phyloP scores from a whole-genome alignment of 2,113 vertebrate genomes.

The Stigmatopora nigra region DNA sequence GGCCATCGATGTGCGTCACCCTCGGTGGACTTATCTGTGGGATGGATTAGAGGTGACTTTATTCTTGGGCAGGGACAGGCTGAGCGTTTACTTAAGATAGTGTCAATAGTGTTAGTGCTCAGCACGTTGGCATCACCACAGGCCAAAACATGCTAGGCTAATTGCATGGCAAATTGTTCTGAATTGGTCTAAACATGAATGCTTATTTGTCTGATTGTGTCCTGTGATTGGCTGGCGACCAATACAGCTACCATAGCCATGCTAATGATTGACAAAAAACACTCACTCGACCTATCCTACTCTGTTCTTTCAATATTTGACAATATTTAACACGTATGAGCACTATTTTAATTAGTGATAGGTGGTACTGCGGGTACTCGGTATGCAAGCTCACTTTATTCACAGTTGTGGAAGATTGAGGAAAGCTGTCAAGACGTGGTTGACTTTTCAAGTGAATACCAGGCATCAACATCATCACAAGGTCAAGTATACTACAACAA shows the following conservation, averaged over 20 bases:
- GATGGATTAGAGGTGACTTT: slow-evolving; percentile 60
- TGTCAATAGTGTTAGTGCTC: no score
- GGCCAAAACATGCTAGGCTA: no score
- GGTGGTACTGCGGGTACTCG: background rate
- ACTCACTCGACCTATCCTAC: no score
- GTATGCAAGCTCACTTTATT: slow-evolving; percentile 20
- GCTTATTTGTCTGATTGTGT: no score
- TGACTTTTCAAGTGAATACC: background rate
- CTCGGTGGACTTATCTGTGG: slow-evolving; percentile 32
- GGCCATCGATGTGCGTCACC: slow-evolving; percentile 40
- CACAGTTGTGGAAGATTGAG: slow-evolving; percentile 6
- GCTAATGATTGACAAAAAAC: no score
- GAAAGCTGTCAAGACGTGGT: background rate
- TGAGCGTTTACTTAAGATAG: slow-evolving; percentile 3
- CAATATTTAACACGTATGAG: no score
- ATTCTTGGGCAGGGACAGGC: slow-evolving; percentile 50
- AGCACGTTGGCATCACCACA: no score
- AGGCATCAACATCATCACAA: slow-evolving; percentile 10
- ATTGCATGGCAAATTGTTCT: no score
- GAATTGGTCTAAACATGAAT: no score
- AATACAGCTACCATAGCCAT: no score
- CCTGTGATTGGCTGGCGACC: no score
- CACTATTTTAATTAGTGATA: background rate
- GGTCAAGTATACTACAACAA: slow-evolving; percentile 16
- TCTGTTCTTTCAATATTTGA: no score